Percentiles rank a stretch among this genome's conserved stretches.
These are phyloP conservation scores for Ommatoiulus sabulosus DNA, from an alignment of 2,888 invertebrate genomes.

Conservation along the genomic window DNA sequence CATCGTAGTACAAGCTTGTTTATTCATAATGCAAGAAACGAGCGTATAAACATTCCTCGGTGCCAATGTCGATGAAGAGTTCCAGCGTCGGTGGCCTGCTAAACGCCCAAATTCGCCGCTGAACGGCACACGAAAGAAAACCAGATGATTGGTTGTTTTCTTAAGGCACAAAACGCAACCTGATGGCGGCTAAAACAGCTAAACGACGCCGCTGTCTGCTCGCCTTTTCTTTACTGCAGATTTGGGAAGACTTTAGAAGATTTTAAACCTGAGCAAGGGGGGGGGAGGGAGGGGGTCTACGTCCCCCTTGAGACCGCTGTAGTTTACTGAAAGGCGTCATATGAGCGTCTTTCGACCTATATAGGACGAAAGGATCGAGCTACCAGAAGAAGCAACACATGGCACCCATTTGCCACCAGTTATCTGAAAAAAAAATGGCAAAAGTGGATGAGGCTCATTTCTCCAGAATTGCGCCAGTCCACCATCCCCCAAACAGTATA, in stretches of 20 bases:
- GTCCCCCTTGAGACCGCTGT: not conserved
- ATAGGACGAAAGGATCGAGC: not conserved
- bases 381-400: not conserved
- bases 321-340: constrained; percentile 5
- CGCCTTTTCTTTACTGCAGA: not conserved
- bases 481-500: constrained; percentile 6
- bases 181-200: constrained; percentile 7
- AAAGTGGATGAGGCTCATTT: constrained; percentile 34
- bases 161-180: not conserved
- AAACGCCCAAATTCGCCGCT: not conserved
- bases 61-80: not conserved
- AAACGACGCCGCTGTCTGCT: constrained; percentile 16
- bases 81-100: not conserved
- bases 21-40: not conserved
- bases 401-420: not conserved
- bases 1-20: not conserved
- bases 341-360: not conserved
- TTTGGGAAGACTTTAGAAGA: not conserved
- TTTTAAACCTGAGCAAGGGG: not conserved
- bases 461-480: not conserved
- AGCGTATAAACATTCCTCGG: not conserved
- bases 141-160: not conserved
- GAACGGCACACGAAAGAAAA: not conserved
- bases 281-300: not conserved
- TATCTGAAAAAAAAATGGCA: not conserved